These are phyloP conservation scores for Ceuthmochares aereus DNA, from an alignment of 2,113 vertebrate genomes.

Conservation along the genomic window DNA sequence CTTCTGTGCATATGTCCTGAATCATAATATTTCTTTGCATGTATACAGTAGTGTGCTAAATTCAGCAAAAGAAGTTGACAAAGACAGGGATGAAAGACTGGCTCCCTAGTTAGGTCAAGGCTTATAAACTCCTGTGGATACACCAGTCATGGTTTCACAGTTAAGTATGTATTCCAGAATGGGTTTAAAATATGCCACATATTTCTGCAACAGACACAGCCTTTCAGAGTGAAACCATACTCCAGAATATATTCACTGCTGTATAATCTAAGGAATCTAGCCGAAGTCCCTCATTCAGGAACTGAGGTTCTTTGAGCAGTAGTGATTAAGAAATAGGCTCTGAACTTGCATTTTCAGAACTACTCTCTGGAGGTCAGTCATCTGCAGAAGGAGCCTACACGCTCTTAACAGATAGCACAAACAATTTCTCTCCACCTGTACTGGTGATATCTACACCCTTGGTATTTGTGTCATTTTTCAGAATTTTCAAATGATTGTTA, in stretches of 20 bases:
- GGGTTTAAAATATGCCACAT: background rate
- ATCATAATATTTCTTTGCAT: background rate
- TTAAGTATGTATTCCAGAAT: background rate
- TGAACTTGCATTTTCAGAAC: background rate
- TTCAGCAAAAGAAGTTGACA: background rate
- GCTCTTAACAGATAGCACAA: background rate
- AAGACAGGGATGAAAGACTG: background rate
- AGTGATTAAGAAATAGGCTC: background rate
- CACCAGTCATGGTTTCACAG: background rate
- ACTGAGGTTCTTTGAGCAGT: background rate
- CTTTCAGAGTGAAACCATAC: background rate
- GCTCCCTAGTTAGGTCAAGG: background rate
- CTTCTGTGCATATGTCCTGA: background rate
- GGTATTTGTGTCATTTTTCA: background rate
- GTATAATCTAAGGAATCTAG: background rate
- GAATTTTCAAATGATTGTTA: background rate
- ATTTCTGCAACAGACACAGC: background rate
- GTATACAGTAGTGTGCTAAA: background rate
- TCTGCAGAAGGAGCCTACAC: background rate
- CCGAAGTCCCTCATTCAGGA: background rate
- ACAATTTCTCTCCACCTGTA: background rate
- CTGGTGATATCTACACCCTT: rapidly evolving
- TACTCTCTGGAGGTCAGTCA: background rate
- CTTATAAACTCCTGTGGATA: background rate
- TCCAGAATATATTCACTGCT: background rate